Conservation (phyloP, 2,113 vertebrate species). For the Callithrix jacchus region DNA sequence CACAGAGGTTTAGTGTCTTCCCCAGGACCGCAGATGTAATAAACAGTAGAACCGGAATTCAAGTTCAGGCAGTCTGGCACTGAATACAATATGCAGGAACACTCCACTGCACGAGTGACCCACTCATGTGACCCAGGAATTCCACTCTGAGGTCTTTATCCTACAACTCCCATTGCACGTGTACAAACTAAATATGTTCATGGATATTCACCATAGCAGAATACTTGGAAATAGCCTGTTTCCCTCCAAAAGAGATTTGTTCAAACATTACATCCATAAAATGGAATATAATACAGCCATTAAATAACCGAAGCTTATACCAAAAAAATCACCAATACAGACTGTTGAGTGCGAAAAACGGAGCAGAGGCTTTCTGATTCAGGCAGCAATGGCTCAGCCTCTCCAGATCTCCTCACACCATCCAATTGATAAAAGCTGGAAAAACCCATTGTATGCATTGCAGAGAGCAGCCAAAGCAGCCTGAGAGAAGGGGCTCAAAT, state of each 20-base stretch:
- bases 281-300: not conserved
- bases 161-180: not conserved
- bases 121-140: not conserved
- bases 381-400: not conserved
- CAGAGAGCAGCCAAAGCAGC: not conserved
- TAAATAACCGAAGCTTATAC: not conserved
- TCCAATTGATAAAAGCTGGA: not conserved
- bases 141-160: not conserved
- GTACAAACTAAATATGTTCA: not conserved
- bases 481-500: not conserved
- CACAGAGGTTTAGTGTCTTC: not conserved
- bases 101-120: rapidly evolving
- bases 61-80: not conserved
- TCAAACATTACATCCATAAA: not conserved
- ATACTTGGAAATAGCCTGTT: not conserved
- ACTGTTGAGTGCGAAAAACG: not conserved
- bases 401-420: not conserved
- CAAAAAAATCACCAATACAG: not conserved
- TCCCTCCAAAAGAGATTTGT: not conserved
- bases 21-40: not conserved
- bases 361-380: not conserved
- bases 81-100: not conserved
- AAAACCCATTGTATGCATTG: not conserved
- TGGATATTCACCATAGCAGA: not conserved
- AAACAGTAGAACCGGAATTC: not conserved